phyloP scores from a whole-genome alignment of 1,140 invertebrate species.

The Berghia stephanieae region DNA sequence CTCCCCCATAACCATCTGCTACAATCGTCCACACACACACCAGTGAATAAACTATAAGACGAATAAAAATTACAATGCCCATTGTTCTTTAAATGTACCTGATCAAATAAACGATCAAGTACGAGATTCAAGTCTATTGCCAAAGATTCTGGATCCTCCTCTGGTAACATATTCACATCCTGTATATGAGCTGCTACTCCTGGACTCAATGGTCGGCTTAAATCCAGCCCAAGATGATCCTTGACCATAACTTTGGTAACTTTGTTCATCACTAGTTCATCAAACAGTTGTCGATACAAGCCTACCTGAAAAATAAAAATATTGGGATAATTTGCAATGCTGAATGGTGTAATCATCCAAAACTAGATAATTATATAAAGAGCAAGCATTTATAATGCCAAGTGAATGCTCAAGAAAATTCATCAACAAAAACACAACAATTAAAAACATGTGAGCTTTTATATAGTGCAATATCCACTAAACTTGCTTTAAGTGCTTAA shows the following conservation, averaged over 20 bases:
- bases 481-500: too few relatives aligned
- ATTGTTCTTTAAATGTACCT: background rate
- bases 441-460: too few relatives aligned
- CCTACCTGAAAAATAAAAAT: background rate
- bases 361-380: background rate
- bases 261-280: slow-evolving; percentile 20
- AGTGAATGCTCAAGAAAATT: background rate
- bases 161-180: background rate
- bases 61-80: background rate
- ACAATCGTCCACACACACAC: background rate
- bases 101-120: slow-evolving; percentile 1
- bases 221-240: background rate
- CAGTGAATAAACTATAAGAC: background rate
- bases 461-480: too few relatives aligned
- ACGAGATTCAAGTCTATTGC: slow-evolving; percentile 1
- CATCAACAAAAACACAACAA: background rate
- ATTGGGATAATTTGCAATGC: background rate
- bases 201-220: background rate
- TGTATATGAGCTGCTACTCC: background rate
- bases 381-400: background rate
- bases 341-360: too few relatives aligned
- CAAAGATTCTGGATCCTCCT: background rate
- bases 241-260: slow-evolving; percentile 19
- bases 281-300: slow-evolving; percentile 29
- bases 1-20: background rate